Evolutionary conservation across 23 tunicate species (phyloP).

Genomic region (Trididemnum clinides): DNA sequence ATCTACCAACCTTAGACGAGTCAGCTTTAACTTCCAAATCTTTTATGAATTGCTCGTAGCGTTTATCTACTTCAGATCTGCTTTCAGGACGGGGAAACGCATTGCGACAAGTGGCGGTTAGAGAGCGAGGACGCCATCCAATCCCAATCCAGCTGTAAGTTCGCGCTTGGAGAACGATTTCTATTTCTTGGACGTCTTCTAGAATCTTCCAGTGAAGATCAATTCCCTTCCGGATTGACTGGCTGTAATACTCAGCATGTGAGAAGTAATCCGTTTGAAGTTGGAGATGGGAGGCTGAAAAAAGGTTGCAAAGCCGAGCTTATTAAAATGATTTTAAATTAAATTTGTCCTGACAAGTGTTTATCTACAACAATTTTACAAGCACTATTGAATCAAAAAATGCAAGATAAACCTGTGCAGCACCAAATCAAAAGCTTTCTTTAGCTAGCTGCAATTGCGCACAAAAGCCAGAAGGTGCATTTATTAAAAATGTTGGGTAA

Average conservation of each 20-base stretch:
- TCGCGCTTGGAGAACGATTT: slow-evolving; percentile 59
- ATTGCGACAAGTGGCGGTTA: neutral
- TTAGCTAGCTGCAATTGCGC: too few relatives aligned
- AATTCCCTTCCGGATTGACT: slow-evolving; percentile 1
- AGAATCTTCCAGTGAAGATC: slow-evolving; percentile 46
- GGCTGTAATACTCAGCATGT: slow-evolving; percentile 36
- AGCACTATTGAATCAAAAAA: too few relatives aligned
- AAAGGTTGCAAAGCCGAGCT: too few relatives aligned
- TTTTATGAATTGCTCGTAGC: neutral
- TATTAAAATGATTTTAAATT: too few relatives aligned
- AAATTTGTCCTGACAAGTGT: too few relatives aligned
- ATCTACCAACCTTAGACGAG: too few relatives aligned
- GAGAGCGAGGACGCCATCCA: slow-evolving; percentile 71
- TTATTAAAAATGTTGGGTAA: too few relatives aligned
- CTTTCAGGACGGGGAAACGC: neutral
- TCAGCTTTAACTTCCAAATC: too few relatives aligned
- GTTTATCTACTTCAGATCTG: neutral
- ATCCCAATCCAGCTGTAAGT: slow-evolving; percentile 82
- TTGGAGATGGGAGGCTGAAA: slow-evolving; percentile 28
- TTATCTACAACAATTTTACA: too few relatives aligned
- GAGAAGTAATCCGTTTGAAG: slow-evolving; percentile 32
- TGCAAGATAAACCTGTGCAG: too few relatives aligned
- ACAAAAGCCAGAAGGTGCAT: too few relatives aligned
- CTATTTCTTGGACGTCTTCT: slow-evolving; percentile 52
- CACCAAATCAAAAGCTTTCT: too few relatives aligned